These are phyloP conservation scores for Cathartes aura DNA, from an alignment of 2,113 vertebrate genomes.

Conservation along the genomic window DNA sequence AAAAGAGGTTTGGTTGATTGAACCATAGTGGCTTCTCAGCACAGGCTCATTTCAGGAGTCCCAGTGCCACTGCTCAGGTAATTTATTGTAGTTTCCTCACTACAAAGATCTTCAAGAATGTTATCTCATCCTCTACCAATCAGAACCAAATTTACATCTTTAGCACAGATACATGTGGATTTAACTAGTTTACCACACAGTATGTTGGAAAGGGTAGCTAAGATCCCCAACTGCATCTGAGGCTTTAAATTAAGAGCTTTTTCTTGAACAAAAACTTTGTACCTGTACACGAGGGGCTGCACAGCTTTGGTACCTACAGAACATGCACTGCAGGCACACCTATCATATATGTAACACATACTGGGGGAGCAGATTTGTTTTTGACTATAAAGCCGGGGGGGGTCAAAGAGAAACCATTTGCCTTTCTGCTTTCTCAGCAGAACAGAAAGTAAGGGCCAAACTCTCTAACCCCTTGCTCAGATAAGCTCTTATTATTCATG, in stretches of 20 bases:
- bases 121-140: neutral
- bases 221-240: neutral
- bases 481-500: neutral
- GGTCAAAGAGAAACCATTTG: neutral
- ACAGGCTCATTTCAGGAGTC: neutral
- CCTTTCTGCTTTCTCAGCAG: neutral
- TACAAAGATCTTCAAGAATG: neutral
- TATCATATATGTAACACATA: neutral
- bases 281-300: neutral
- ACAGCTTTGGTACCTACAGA: neutral
- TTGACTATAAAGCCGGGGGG: neutral
- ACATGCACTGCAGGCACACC: neutral
- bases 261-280: neutral
- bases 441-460: neutral
- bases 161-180: neutral
- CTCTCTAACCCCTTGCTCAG: neutral
- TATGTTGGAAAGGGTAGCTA: neutral
- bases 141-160: neutral
- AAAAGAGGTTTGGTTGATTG: neutral
- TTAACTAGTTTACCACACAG: neutral
- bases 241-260: neutral
- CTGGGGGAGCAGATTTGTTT: neutral
- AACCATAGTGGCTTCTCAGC: neutral
- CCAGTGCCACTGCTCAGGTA: neutral
- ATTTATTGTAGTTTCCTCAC: neutral